Evolutionary conservation across 2,797 vertebrate species (phyloP).

Genomic region (Anabas testudineus): DNA sequence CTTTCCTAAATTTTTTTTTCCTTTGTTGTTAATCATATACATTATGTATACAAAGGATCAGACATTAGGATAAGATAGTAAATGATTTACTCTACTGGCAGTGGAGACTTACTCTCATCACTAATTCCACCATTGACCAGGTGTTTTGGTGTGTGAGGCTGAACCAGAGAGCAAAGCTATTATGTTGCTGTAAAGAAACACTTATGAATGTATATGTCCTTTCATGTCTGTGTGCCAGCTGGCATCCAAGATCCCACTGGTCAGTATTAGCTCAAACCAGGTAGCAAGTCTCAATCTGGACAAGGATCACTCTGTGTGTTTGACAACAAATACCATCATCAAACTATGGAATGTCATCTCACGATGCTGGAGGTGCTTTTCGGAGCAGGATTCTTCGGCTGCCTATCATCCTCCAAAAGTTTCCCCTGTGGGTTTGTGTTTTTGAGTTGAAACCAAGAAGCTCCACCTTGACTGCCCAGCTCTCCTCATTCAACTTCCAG

Average conservation of each 20-base stretch:
- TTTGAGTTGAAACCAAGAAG: slow-evolving; percentile 35
- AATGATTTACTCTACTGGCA: not conserved
- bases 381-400: slow-evolving; percentile 23
- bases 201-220: not conserved
- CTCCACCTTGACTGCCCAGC: slow-evolving; percentile 33
- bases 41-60: too few species aligned
- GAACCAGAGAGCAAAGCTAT: not conserved
- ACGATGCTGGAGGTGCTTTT: slow-evolving; percentile 31
- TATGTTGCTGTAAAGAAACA: too few species aligned
- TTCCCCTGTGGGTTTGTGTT: slow-evolving; percentile 59
- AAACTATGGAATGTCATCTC: slow-evolving; percentile 21
- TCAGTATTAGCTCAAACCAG: slow-evolving; percentile 19
- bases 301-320: slow-evolving; percentile 32
- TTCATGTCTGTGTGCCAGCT: not conserved
- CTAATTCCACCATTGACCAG: slow-evolving; percentile 1
- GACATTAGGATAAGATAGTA: not conserved
- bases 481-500: slow-evolving; percentile 45
- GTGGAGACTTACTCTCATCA: not conserved
- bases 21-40: too few species aligned
- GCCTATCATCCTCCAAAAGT: slow-evolving; percentile 51
- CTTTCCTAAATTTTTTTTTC: too few species aligned
- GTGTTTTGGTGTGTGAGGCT: not conserved
- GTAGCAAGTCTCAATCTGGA: slow-evolving; percentile 24
- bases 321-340: slow-evolving; percentile 56
- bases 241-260: not conserved